phyloP scores from a whole-genome alignment of 2,113 vertebrate genomes.

The Brevimyrus niger region DNA sequence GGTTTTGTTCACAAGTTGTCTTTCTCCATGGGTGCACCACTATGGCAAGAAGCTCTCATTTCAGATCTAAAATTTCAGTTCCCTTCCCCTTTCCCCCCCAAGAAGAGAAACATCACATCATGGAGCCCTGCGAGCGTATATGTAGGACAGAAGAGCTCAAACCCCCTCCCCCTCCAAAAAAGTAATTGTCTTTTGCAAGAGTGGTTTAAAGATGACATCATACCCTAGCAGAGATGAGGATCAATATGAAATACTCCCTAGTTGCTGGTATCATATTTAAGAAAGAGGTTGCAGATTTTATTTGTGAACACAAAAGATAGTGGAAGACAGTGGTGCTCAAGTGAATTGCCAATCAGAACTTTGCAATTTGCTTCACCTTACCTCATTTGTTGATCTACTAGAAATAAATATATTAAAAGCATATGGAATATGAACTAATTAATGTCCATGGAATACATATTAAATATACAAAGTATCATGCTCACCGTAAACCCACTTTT shows the following conservation, averaged over 20 bases:
- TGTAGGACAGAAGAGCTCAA: background rate
- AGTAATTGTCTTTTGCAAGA: background rate
- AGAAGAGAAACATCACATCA: background rate
- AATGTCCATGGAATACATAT: background rate
- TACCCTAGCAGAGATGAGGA: background rate
- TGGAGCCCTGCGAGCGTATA: background rate
- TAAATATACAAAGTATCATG: background rate
- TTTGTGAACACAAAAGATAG: background rate
- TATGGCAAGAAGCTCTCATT: background rate
- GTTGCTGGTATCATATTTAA: background rate
- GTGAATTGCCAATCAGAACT: background rate
- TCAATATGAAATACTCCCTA: background rate
- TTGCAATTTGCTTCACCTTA: background rate
- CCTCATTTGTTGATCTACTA: background rate
- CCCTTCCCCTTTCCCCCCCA: background rate
- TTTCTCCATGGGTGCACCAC: background rate
- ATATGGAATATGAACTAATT: background rate
- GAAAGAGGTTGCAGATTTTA: background rate
- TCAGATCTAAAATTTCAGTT: background rate
- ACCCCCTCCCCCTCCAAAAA: background rate
- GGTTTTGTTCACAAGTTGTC: slow-evolving; percentile 14
- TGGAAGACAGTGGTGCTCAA: background rate
- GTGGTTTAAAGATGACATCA: background rate
- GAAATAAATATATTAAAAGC: background rate
- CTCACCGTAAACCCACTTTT: background rate